Evolutionary conservation across 2,113 vertebrate genomes (phyloP), one percentile per base, ranked within the genome.

Genomic region (Austrofundulus limnaeus): DNA sequence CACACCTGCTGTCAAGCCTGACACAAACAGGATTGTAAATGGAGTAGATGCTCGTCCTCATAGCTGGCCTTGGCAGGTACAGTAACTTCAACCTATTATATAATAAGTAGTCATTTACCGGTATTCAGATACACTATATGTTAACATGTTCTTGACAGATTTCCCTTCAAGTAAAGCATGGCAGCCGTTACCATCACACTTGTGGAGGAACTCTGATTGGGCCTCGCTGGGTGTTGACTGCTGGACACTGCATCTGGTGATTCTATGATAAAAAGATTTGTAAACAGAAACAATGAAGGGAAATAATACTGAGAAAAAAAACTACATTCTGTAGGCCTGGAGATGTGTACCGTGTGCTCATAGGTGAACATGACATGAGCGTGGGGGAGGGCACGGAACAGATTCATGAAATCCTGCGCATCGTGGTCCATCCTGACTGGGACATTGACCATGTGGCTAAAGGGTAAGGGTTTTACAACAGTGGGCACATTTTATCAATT

Each of bases 21-120:
- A 71, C n/a, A 80, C 51, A 31, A 73, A 42, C 47, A 78, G 83
- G 65, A 83, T 92, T 58, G 91, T 92, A 31, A 92, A 91, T 13
- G 90, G 91, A 57, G 73, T 78, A 38, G 81, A 91, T 11, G 91
- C 90, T 15, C 61, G 55, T 0, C 73, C 88, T 0, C 85, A 90
- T 31, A 92, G 87, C 80, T 91, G 90, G 90, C 91, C 91, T 9
- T 91, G 91, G 89, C 91, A 92, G 91, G n/a, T n/a, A n/a, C n/a
- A n/a, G 90, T 92, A 20, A 62, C 0, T 5, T 1, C 9, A 11
- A 1, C 2, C 9, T 24, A n/a, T 43, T 31, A 5, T 25, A 31
- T 5, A 0, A 47, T 3, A 7, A 15, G 1, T 12, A 0, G 16
- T 47, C 5, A 38, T 15, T 53, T 38, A n/a, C n/a, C n/a, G n/a